Base-by-base conservation (phyloP, 2,113 vertebrate genomes). In the Rhagologus leucostigma region DNA sequence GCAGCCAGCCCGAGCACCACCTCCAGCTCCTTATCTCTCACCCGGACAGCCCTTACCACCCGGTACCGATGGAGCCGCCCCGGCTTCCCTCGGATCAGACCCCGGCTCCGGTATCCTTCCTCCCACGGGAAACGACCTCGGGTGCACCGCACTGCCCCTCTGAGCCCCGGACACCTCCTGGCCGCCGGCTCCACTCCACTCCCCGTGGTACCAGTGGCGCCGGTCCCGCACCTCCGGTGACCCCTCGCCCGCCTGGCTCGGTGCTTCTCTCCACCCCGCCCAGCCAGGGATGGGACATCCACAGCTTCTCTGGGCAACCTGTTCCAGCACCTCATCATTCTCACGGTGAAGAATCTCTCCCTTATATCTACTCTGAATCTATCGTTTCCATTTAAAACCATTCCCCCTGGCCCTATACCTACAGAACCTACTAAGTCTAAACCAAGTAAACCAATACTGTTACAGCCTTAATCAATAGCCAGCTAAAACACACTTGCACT, bases 171-270 rank as follows among this genome's bases (percentile, higher is more conserved):
- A 64, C 73, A 53, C 26, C 23, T 29, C 65, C 42, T 20, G 29
- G 35, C 35, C 6, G 0, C 26, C 3, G 5, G 46, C 26, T 71
- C 35, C 5, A 3, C 50, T 55, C 68, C 26, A 4, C 46, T 39
- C n/a, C 23, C 50, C 8, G 5, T 8, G 4, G 23, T 64, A 69
- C 41, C 60, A 11, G 17, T 53, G 42, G n/a, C 4, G 3, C 60
- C 11, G 1, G 3, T 37, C 23, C 59, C 5, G 1, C 24, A 30
- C 13, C 35, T 57, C 37, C 5, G 1, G 7, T 29, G 52, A 39
- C 41, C 20, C 16, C 21, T 41, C 4, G 1, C 18, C 49, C 3
- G 4, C 49, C 15, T 3, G 2, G 29, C 11, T 84, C 3, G 1
- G 14, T n/a, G 22, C 32, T 70, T 55, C 18, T 55, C 18, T 84